These are phyloP conservation scores for Fulmarus glacialis DNA, from an alignment of 2,113 vertebrate genomes.

Conservation along the genomic window DNA sequence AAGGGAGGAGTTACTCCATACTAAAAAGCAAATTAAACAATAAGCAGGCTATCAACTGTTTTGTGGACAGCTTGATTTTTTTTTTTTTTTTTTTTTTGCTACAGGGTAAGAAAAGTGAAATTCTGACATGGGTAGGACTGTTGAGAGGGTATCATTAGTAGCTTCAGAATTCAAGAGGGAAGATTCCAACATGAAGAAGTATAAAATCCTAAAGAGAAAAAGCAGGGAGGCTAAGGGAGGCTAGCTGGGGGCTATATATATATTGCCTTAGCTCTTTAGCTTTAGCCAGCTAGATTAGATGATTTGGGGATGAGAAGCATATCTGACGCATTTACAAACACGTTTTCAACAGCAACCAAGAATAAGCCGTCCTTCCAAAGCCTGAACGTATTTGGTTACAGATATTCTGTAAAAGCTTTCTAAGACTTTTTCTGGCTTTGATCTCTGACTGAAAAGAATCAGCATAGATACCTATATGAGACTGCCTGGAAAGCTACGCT, in stretches of 20 bases:
- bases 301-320: background rate
- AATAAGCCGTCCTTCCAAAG: background rate
- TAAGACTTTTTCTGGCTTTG: background rate
- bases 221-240: background rate
- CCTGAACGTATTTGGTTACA: background rate
- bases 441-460: background rate
- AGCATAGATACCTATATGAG: background rate
- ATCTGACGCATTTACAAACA: background rate
- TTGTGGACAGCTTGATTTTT: background rate
- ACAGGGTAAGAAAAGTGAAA: background rate
- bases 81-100: background rate
- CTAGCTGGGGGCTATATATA: background rate
- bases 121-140: background rate
- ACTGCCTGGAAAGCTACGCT: background rate
- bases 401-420: background rate
- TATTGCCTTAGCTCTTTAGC: background rate
- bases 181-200: background rate
- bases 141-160: background rate
- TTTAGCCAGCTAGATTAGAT: background rate
- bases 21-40: background rate
- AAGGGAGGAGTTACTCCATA: background rate
- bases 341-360: background rate
- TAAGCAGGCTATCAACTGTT: background rate
- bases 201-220: background rate
- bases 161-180: background rate